Conservation (phyloP, 2,113 vertebrate species). For the Ahaetulla prasina region DNA sequence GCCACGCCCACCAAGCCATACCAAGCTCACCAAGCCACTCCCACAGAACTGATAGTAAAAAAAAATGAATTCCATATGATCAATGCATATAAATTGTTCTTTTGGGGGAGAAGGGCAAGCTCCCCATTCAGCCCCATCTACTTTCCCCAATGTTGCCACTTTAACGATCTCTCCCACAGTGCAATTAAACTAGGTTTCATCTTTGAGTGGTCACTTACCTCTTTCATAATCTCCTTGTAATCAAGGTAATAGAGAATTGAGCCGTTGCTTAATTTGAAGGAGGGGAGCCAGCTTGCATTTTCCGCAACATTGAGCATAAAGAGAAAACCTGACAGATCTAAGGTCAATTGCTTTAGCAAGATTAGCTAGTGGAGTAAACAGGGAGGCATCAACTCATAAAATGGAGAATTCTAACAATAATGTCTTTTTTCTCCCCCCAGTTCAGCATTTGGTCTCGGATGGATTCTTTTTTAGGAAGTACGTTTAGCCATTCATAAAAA, state of each 20-base stretch:
- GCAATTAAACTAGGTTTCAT: background rate
- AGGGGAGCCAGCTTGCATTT: background rate
- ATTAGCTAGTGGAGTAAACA: background rate
- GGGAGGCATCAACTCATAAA: background rate
- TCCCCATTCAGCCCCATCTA: no score
- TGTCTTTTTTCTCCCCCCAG: background rate
- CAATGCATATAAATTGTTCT: background rate
- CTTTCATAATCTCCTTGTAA: background rate
- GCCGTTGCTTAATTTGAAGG: background rate
- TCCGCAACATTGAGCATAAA: constrained; percentile 11
- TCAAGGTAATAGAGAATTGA: background rate
- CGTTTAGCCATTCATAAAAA: background rate
- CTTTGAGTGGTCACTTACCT: background rate
- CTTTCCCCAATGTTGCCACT: background rate
- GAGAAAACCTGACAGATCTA: background rate
- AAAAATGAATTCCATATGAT: no score
- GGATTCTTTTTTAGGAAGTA: no score
- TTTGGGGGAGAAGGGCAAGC: background rate
- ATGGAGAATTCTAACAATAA: background rate
- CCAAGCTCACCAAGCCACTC: no score
- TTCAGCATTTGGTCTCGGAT: background rate
- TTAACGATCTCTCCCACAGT: background rate
- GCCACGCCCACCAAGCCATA: no score
- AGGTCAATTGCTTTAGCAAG: background rate
- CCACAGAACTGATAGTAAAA: no score